These are phyloP conservation scores for Sciurus carolinensis DNA, from an alignment of 2,797 vertebrate genomes.

Conservation along the genomic window DNA sequence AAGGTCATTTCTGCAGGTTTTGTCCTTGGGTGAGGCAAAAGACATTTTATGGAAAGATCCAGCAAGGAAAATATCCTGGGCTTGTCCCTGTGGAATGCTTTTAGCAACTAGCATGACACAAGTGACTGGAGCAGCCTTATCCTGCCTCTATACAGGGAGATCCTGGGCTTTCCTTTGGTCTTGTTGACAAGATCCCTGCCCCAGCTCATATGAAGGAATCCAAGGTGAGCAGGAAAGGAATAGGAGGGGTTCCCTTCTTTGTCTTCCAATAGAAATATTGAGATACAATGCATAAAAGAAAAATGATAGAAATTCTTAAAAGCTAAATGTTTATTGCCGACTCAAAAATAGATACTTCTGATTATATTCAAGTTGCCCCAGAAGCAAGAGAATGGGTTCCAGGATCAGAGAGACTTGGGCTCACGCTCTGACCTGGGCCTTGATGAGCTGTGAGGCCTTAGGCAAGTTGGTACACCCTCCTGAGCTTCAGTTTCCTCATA, in stretches of 20 bases:
- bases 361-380: neutral
- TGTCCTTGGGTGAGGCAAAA: slow-evolving; percentile 34
- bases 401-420: neutral
- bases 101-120: neutral
- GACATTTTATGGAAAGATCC: neutral
- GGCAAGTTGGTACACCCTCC: neutral
- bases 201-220: neutral
- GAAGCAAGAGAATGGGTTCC: neutral
- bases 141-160: neutral
- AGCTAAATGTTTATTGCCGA: slow-evolving; percentile 35
- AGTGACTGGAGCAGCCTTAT: neutral
- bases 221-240: neutral
- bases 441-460: neutral
- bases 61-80: neutral
- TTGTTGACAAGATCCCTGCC: neutral
- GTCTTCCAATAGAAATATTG: neutral
- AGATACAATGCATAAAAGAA: slow-evolving; percentile 8
- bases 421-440: neutral
- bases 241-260: neutral
- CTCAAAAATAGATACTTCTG: neutral
- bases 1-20: neutral
- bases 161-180: neutral
- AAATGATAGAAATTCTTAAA: neutral
- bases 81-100: neutral
- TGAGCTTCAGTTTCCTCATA: neutral